These are phyloP conservation scores for Myotis myotis DNA, from an alignment of 2,797 vertebrate species.

Conservation along the genomic window DNA sequence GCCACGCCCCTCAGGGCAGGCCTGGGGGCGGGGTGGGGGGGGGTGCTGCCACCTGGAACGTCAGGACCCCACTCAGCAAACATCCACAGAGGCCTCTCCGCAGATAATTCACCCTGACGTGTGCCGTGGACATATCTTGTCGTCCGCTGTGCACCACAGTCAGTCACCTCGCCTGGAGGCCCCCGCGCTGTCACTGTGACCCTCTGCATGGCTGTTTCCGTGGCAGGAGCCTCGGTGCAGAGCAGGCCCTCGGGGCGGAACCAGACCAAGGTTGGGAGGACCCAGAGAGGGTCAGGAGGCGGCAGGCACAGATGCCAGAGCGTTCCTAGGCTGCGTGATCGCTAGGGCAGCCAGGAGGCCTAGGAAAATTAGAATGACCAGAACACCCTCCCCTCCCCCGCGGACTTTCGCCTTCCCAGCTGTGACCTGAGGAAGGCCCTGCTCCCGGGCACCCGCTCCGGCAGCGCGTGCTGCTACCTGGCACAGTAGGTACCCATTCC, in stretches of 20 bases:
- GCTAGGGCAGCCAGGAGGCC: background rate
- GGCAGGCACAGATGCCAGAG: rapidly evolving
- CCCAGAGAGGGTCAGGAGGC: background rate
- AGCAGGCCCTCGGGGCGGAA: background rate
- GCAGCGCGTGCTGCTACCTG: background rate
- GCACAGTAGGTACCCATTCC: background rate
- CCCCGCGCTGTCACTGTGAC: background rate
- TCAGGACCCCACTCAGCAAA: background rate
- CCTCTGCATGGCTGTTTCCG: background rate
- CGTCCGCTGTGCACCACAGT: background rate
- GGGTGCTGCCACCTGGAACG: background rate
- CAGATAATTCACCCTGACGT: background rate
- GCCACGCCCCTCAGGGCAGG: background rate
- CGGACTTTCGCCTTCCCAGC: background rate
- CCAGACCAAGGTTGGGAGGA: background rate
- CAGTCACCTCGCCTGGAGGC: background rate
- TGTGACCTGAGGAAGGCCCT: background rate
- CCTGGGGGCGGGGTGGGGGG: no score
- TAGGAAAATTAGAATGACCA: background rate
- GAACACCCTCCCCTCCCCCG: background rate
- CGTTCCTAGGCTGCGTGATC: background rate
- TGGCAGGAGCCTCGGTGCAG: background rate
- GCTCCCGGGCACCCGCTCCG: background rate
- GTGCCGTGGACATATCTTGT: rapidly evolving
- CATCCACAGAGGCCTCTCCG: background rate